Evolutionary conservation across 2,888 invertebrate genomes (phyloP).

Genomic region (Scaptomyza cyrtandrae): DNA sequence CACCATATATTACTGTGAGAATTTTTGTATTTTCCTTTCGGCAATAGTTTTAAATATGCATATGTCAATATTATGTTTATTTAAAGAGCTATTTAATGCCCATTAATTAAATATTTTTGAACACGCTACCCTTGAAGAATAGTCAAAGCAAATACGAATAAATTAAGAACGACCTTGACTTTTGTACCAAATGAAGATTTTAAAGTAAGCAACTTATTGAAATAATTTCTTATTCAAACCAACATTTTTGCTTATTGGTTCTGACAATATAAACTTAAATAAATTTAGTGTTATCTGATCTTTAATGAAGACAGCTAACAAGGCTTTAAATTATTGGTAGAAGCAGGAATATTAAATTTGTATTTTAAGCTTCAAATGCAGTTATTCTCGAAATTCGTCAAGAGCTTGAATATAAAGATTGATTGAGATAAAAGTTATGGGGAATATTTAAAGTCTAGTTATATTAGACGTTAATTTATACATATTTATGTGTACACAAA

Average conservation of each 20-base stretch:
- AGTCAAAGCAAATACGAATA: slow-evolving; percentile 2
- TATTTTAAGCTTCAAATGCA: not conserved
- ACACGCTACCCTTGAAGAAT: not conserved
- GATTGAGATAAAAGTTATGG: not conserved
- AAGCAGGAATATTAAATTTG: not conserved
- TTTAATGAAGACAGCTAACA: not conserved
- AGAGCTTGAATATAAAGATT: not conserved
- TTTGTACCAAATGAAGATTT: not conserved
- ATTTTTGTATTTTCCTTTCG: not conserved
- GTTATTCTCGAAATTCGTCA: not conserved
- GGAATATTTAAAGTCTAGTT: not conserved
- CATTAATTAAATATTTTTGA: not conserved
- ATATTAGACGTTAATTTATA: slow-evolving; percentile 8
- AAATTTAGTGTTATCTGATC: slow-evolving; percentile 5
- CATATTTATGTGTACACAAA: not conserved
- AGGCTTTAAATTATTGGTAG: not conserved
- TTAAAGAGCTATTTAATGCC: not conserved
- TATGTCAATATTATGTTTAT: not conserved
- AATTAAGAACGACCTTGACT: slow-evolving; percentile 5
- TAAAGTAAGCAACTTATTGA: not conserved
- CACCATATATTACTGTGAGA: slow-evolving; percentile 2
- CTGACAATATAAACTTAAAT: not conserved
- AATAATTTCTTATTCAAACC: not conserved
- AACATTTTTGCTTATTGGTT: not conserved
- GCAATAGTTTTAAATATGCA: not conserved